A percentile compares a stretch with the other conserved stretches of the same genome.
Conservation (phyloP, 2,797 vertebrate species). For the Morus bassanus region DNA sequence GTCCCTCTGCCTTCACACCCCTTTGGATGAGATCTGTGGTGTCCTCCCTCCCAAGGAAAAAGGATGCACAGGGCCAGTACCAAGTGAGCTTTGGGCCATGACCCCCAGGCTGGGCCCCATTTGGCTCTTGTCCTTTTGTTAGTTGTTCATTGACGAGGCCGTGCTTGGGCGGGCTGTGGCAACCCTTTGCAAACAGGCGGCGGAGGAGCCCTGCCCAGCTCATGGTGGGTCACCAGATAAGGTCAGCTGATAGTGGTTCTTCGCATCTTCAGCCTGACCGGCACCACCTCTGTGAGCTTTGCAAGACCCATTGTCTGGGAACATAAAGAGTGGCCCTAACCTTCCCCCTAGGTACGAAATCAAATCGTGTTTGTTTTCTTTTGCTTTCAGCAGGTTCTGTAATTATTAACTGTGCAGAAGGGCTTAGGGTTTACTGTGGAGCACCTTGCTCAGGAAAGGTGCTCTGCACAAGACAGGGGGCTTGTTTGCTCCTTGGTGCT, state of each 20-base stretch:
- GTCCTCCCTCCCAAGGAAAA: neutral
- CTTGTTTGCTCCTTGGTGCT: neutral
- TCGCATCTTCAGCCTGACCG: neutral
- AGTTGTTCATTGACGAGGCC: neutral
- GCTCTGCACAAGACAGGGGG: neutral
- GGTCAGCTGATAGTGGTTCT: neutral
- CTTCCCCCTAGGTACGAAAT: neutral
- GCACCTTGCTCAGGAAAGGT: neutral
- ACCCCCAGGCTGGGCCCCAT: neutral
- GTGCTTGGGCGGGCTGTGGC: rapidly evolving
- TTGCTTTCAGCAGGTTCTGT: slow-evolving; percentile 1
- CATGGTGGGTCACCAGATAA: neutral
- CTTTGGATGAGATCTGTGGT: neutral
- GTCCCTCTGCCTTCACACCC: neutral
- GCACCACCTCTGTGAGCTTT: neutral
- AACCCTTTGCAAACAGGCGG: neutral
- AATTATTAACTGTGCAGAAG: slow-evolving; percentile 18
- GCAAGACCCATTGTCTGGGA: neutral
- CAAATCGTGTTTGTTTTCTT: neutral
- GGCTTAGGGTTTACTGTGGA: neutral
- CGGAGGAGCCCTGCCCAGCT: neutral
- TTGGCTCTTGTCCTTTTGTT: neutral
- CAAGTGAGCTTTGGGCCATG: neutral
- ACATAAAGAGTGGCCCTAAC: neutral
- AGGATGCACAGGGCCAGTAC: rapidly evolving